These are phyloP conservation scores for Bimastos eiseni DNA, from an alignment of 2,888 invertebrate genomes.

Conservation along the genomic window DNA sequence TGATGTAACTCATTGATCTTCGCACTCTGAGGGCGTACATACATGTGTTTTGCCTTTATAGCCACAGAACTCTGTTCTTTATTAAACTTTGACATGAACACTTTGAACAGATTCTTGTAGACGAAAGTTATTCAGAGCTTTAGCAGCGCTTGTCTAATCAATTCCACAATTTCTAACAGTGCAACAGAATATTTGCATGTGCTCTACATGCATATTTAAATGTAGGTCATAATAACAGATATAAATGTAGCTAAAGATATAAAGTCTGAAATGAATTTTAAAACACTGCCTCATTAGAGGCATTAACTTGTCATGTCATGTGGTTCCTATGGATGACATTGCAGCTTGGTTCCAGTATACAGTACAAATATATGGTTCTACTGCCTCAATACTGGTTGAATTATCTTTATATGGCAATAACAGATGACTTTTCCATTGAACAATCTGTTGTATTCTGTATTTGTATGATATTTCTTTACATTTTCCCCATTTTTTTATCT, in stretches of 20 bases:
- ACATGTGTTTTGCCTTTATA: background rate
- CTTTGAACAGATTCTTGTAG: background rate
- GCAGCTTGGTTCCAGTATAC: background rate
- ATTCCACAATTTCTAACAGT: background rate
- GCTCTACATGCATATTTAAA: background rate
- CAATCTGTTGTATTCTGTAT: no score
- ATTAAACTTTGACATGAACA: background rate
- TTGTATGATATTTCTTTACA: no score
- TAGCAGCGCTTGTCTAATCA: background rate
- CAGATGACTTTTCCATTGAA: no score
- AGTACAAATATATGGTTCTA: background rate
- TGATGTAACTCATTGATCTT: background rate
- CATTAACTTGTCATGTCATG: background rate
- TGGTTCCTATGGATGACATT: background rate
- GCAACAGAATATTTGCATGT: background rate
- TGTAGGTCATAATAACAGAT: background rate
- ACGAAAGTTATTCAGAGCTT: background rate
- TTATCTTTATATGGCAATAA: no score
- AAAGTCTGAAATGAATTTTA: background rate
- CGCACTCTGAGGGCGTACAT: background rate
- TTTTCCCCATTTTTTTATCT: no score
- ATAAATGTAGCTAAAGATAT: no score
- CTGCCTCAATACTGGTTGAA: background rate
- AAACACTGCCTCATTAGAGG: background rate
- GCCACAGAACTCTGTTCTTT: background rate